Evolutionary conservation across 1,140 invertebrate species (phyloP), one percentile per base, ranked within the genome.

Genomic region (Drosophila baimaii): DNA sequence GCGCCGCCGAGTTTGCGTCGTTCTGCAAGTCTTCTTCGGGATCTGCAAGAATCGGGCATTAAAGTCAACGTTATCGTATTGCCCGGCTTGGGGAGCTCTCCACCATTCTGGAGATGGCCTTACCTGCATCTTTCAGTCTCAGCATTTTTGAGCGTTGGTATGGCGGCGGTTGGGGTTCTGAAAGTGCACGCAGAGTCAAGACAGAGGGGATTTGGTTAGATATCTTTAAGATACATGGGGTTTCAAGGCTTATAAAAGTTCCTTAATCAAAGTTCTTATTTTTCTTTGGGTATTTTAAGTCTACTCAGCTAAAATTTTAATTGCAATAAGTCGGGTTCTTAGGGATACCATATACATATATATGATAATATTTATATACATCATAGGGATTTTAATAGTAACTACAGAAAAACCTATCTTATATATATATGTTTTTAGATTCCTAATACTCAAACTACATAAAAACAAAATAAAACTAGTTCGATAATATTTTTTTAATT

Each of bases 111-210:
- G 12, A n/a, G 9, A 15, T 29, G n/a, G 44, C 29, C 93, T 94
- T 91, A 96, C 95, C 95, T 95, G 95, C 95, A 92, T 94, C 94
- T 94, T 95, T 95, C 90, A 95, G 92, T 92, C 94, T 93, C 92
- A 95, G 94, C 93, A 94, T 94, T 72, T 94, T 94, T 90, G 94
- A 94, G 80, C 94, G 94, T 92, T 94, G 95, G 92, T 96, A 96
- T 64, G 95, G 95, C 76, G 95, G 95, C 83, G 95, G 95, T 88
- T 95, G 95, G 81, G 94, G 94, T 92, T 96, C 95, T 96, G 94
- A 37, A 95, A 95, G 92, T 93, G 86, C 71, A 75, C 84, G 90
- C 79, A 74, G 51, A 9, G 39, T 37, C 4, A 49, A 17, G 2
- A 52, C n/a, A n/a, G 10, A 52, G 5, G 25, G 19, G 47, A 35